Evolutionary conservation across 1,140 invertebrate genomes (phyloP).

Genomic region (Pseudomyrmex cubaensis): DNA sequence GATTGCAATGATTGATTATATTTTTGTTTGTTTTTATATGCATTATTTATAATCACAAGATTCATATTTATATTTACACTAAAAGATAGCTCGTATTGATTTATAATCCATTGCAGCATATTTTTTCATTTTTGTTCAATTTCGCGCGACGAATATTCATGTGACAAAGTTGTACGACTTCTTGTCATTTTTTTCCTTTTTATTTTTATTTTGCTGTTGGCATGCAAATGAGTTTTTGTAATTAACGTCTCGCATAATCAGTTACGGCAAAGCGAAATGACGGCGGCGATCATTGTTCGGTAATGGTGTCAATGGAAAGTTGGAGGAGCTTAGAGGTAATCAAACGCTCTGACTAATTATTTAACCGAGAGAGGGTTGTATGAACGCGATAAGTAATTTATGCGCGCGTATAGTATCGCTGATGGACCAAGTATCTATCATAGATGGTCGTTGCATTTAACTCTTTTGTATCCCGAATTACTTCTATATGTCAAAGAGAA

Average conservation of each 20-base stretch:
- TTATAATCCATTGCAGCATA: not conserved
- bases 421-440: conserved; percentile 53
- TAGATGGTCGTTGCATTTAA: conserved; percentile 43
- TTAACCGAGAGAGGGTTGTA: conserved; percentile 37
- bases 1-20: too few species aligned
- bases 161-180: conserved; percentile 36
- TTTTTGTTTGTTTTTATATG: too few species aligned
- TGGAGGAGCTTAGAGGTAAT: conserved; percentile 41
- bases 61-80: not conserved
- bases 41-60: not conserved
- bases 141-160: conserved; percentile 17
- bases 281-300: conserved; percentile 38
- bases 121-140: conserved; percentile 38
- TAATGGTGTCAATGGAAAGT: conserved; percentile 55
- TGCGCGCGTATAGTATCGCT: conserved; percentile 25
- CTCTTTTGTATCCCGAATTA: conserved; percentile 32
- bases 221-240: not conserved
- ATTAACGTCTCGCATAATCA: conserved; percentile 15
- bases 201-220: not conserved
- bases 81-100: conserved; percentile 5
- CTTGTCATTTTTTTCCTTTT: conserved; percentile 23
- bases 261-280: conserved; percentile 8
- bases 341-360: conserved; percentile 48
- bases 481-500: conserved; percentile 35
- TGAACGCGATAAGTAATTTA: conserved; percentile 55